phyloP scores from a whole-genome alignment of 2,888 invertebrate genomes.

The Ceriagrion tenellum region DNA sequence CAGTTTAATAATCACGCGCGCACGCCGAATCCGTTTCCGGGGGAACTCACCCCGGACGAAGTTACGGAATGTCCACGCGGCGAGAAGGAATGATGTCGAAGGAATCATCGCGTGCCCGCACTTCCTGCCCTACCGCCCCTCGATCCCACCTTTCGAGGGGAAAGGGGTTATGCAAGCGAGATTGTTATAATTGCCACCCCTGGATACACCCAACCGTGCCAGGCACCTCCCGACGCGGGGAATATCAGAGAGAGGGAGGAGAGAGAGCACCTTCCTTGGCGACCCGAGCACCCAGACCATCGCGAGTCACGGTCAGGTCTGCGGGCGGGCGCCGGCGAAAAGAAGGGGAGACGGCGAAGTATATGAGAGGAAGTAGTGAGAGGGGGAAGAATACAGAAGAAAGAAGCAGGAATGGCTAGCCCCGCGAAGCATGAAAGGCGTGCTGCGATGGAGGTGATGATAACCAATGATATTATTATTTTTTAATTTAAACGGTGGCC shows the following conservation, averaged over 20 bases:
- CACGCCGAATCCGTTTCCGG: constrained; percentile 18
- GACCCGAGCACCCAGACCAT: not conserved
- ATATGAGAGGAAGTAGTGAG: not conserved
- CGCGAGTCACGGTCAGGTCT: not conserved
- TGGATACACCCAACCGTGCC: constrained; percentile 3
- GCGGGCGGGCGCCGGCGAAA: not conserved
- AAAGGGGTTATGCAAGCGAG: not conserved
- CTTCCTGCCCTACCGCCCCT: not conserved
- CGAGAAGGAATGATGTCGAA: not conserved
- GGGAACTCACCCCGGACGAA: not conserved
- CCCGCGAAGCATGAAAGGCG: not conserved
- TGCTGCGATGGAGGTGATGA: not conserved
- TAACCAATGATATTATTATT: not conserved
- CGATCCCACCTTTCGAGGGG: not conserved
- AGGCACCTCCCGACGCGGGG: not conserved
- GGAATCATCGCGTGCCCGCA: not conserved
- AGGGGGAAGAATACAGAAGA: too few species aligned
- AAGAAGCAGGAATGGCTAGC: not conserved
- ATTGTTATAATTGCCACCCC: not conserved
- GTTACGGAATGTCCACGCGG: not conserved
- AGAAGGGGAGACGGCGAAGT: not conserved
- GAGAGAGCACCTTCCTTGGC: not conserved
- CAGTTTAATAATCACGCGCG: not conserved
- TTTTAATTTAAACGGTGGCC: not conserved
- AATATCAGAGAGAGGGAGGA: not conserved